Evolutionary conservation across 2,797 vertebrate species (phyloP), one percentile per base, ranked within the genome.

Genomic region (Clarias laeviceps): DNA sequence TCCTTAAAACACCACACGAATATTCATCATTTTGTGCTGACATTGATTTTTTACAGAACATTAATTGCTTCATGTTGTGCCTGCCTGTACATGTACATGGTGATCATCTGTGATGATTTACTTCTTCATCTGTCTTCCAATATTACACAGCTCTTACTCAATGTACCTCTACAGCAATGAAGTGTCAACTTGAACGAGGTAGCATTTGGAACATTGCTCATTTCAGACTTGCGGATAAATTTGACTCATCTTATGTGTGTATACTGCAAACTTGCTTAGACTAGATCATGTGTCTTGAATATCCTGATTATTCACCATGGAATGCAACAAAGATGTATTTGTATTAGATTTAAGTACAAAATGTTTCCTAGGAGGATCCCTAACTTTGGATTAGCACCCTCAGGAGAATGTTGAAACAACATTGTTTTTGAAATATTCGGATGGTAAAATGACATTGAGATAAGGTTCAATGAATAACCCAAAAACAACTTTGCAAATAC

Each of bases 121-220:
- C 56, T 24, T 76, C n/a, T 45, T 50, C 27, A 27, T 50, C 40
- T 18, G 27, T 29, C 50, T 59, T 40, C 59, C 24, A 40, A 9
- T 64, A 62, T 80, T 62, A 64, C 59, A 62, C 77, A 64, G 45
- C 34, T 45, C 22, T 80, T 80, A 27, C 57, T n/a, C 20, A 61
- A 1, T 3, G 2, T 29, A 12, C 22, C 20, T 61, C 56, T 24
- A 14, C 59, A 14, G 11, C 56, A 59, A 12, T 18, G 22, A 54
- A 76, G 73, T 57, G 27, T 11, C 2, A 18, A 76, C 3, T 57
- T 76, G 27, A 77, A 77, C 9, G 8, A 34, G 2, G 29, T 59
- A 12, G 9, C 29, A 59, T 59, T 77, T 77, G 56, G 29, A 77
- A 34, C 17, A 59, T 59, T 9, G 1, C 32, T 40, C 24, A 17